phyloP scores from a whole-genome alignment of 2,797 vertebrate genomes.

The Propithecus deckenii region DNA sequence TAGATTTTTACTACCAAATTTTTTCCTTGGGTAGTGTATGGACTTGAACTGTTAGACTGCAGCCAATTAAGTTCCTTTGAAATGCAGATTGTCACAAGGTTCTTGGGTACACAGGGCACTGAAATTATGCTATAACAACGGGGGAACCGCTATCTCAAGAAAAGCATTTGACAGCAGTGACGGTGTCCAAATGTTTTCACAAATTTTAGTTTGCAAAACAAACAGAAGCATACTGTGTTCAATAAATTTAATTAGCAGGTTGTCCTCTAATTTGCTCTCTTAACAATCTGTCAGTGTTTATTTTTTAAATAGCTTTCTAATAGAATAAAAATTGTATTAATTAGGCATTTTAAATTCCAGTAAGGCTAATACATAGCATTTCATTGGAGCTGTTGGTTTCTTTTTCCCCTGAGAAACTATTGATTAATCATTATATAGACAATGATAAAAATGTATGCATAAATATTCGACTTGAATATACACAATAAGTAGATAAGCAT shows the following conservation, averaged over 20 bases:
- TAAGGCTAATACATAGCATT: neutral
- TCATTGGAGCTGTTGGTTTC: neutral
- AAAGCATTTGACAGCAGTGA: neutral
- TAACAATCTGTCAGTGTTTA: neutral
- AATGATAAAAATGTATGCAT: neutral
- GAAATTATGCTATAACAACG: neutral
- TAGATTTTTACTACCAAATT: neutral
- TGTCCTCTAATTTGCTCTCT: neutral
- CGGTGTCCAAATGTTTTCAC: neutral
- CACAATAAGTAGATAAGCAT: neutral
- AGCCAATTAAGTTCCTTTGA: neutral
- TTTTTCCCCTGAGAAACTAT: neutral
- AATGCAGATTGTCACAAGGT: neutral
- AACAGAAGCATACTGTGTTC: neutral
- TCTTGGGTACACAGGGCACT: neutral
- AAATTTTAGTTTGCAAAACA: slow-evolving; percentile 36
- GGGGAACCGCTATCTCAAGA: neutral
- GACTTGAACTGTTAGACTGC: neutral
- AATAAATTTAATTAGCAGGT: slow-evolving; percentile 17
- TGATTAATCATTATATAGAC: neutral
- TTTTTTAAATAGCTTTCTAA: slow-evolving; percentile 21
- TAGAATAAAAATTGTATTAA: neutral
- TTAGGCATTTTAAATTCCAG: neutral
- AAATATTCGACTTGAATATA: neutral
- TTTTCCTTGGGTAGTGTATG: neutral